A percentile compares a stretch with the other conserved stretches of the same genome.
These are phyloP conservation scores for Melanchra persicariae DNA, from an alignment of 2,888 invertebrate species.

Conservation along the genomic window DNA sequence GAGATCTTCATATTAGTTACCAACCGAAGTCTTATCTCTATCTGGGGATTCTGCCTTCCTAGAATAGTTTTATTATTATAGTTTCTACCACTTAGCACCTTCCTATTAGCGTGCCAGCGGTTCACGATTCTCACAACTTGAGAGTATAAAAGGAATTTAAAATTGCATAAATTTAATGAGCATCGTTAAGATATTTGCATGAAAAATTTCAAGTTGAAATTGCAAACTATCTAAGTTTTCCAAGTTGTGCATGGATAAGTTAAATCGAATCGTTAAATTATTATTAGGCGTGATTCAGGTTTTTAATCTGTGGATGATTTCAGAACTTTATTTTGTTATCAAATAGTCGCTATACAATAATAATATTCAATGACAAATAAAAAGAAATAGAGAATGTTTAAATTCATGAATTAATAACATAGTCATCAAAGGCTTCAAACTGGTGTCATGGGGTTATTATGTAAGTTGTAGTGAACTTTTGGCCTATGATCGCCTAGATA, in stretches of 20 bases:
- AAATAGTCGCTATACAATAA: slow-evolving; percentile 27
- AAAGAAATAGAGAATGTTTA: slow-evolving; percentile 4
- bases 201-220: slow-evolving; percentile 27
- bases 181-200: slow-evolving; percentile 28
- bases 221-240: slow-evolving; percentile 11
- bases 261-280: slow-evolving; percentile 14
- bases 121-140: slow-evolving; percentile 53
- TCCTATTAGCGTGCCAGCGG: slow-evolving; percentile 65
- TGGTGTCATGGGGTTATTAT: slow-evolving; percentile 38
- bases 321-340: slow-evolving; percentile 38
- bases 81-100: slow-evolving; percentile 68
- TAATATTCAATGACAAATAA: slow-evolving; percentile 9
- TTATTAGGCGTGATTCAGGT: slow-evolving; percentile 15
- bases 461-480: slow-evolving; percentile 48
- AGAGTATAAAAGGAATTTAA: slow-evolving; percentile 48
- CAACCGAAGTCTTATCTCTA: background rate
- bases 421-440: slow-evolving; percentile 16
- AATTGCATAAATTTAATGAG: slow-evolving; percentile 47
- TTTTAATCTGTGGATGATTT: slow-evolving; percentile 45
- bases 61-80: slow-evolving; percentile 47
- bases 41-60: background rate
- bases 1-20: background rate
- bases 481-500: slow-evolving; percentile 23
- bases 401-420: slow-evolving; percentile 5
- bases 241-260: slow-evolving; percentile 9